A percentile compares a stretch with the other conserved stretches of the same genome.
These are phyloP conservation scores for Alviniconcha strummeri DNA, from an alignment of 2,888 invertebrate genomes.

Conservation along the genomic window DNA sequence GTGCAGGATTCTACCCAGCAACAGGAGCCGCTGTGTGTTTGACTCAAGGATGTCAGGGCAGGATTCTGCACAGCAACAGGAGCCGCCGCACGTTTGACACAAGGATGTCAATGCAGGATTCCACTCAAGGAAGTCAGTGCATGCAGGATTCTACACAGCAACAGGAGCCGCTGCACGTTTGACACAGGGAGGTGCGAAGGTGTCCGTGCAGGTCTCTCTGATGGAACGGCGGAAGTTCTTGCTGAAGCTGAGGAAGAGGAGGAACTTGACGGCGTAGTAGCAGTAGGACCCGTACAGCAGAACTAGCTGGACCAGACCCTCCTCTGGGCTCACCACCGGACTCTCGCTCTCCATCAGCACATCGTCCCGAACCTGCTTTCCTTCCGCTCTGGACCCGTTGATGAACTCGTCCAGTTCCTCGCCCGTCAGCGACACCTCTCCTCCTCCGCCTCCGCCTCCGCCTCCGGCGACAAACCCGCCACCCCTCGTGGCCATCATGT, in stretches of 20 bases:
- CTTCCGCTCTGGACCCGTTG: background rate
- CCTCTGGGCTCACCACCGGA: conserved; percentile 24
- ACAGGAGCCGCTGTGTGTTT: background rate
- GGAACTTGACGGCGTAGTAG: conserved; percentile 46
- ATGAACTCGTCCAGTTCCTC: no score
- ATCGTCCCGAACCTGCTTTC: background rate
- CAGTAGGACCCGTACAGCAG: conserved; percentile 44
- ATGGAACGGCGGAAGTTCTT: conserved; percentile 44
- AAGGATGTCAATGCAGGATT: background rate
- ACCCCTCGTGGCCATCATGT: conserved; percentile 33
- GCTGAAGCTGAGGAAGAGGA: conserved; percentile 46
- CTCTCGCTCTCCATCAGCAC: background rate
- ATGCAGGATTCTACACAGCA: background rate
- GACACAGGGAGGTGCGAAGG: background rate
- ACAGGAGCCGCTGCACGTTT: background rate
- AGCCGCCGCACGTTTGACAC: background rate
- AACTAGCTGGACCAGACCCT: conserved; percentile 39
- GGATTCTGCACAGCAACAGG: background rate
- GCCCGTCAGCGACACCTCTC: background rate
- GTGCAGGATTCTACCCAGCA: no score
- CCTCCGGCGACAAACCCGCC: background rate
- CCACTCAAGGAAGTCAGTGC: no score
- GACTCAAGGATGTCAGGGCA: no score
- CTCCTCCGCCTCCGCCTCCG: background rate
- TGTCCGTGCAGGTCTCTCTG: conserved; percentile 16